These are phyloP conservation scores for Rhinogobio ventralis DNA, from an alignment of 2,797 vertebrate species.

Conservation along the genomic window DNA sequence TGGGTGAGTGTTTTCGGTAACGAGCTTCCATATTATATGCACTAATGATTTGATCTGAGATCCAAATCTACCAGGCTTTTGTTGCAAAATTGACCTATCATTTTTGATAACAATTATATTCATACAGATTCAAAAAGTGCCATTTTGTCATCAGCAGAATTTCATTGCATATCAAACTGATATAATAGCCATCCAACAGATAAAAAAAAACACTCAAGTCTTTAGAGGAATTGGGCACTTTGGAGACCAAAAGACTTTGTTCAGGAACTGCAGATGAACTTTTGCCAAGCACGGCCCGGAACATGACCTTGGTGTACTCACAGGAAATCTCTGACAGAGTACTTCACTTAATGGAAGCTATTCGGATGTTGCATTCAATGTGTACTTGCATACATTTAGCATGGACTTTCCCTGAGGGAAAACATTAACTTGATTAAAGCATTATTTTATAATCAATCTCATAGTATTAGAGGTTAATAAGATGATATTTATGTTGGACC, in stretches of 20 bases:
- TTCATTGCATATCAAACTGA: not conserved
- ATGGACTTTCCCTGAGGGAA: constrained; percentile 2
- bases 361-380: not conserved
- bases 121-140: not conserved
- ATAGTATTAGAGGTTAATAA: not conserved
- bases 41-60: not conserved
- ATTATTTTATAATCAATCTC: not conserved
- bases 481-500: not conserved
- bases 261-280: constrained; percentile 20
- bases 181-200: not conserved
- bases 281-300: constrained; percentile 2
- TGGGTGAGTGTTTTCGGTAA: constrained; percentile 12
- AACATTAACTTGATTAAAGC: not conserved
- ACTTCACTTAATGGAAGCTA: constrained; percentile 35
- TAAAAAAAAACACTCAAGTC: not conserved
- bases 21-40: not conserved
- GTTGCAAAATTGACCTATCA: not conserved
- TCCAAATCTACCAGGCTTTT: not conserved
- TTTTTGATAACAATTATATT: not conserved
- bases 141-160: constrained; percentile 10
- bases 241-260: constrained; percentile 17
- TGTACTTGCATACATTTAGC: not conserved
- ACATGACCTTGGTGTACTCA: constrained; percentile 22
- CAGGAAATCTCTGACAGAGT: constrained; percentile 19
- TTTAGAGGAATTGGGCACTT: not conserved